A percentile compares a stretch with the other conserved stretches of the same genome.
Evolutionary conservation across 2,888 invertebrate species (phyloP).

Genomic region (Melanchra persicariae): DNA sequence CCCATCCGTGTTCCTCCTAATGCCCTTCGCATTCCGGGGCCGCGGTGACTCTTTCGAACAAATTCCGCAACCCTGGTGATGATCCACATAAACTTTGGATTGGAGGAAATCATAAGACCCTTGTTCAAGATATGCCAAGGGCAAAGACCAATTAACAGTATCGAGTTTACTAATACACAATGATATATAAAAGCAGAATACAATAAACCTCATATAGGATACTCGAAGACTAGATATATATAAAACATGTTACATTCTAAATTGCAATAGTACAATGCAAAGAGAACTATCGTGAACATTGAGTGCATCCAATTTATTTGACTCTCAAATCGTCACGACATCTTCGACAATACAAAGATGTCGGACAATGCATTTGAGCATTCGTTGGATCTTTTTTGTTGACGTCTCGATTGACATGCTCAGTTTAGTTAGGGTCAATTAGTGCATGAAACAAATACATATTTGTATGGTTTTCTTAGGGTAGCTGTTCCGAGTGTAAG

Average conservation of each 20-base stretch:
- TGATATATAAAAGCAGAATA: neutral
- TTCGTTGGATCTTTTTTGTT: neutral
- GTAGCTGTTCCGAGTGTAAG: neutral
- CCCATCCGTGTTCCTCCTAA: no score
- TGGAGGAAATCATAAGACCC: neutral
- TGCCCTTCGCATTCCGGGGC: no score
- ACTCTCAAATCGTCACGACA: conserved; percentile 9
- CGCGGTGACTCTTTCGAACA: no score
- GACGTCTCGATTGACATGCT: neutral
- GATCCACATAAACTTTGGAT: neutral
- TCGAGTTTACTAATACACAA: neutral
- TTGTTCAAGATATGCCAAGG: no score
- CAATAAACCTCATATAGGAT: neutral
- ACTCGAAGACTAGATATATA: neutral
- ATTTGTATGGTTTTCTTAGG: neutral
- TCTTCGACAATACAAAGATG: neutral
- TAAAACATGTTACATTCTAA: conserved; percentile 1
- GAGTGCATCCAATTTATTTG: conserved; percentile 14
- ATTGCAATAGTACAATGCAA: conserved; percentile 3
- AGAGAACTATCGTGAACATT: neutral
- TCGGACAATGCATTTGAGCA: conserved; percentile 5
- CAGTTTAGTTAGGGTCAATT: neutral
- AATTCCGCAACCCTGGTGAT: no score
- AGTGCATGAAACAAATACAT: neutral
- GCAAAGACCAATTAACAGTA: no score